Evolutionary conservation across 1,140 invertebrate genomes (phyloP).

Genomic region (Pinna nobilis): DNA sequence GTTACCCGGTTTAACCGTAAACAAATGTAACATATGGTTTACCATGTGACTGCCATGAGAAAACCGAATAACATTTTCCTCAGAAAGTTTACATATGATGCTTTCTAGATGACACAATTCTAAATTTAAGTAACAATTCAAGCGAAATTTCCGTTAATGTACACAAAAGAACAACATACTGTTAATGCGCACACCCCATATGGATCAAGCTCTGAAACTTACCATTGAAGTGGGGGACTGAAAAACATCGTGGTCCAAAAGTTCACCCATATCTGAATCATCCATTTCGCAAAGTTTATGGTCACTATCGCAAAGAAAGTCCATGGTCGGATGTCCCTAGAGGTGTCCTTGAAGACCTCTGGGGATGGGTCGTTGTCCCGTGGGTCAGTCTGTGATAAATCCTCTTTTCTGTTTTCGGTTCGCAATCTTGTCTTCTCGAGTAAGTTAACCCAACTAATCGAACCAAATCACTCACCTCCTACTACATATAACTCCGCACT

Average conservation of each 20-base stretch:
- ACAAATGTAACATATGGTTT: conserved; percentile 12
- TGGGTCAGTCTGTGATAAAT: conserved; percentile 42
- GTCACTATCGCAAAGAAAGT: conserved; percentile 68
- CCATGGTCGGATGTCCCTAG: conserved; percentile 67
- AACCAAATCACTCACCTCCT: neutral
- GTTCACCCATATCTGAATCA: conserved; percentile 59
- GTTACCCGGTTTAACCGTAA: conserved; percentile 6
- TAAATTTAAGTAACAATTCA: too few relatives aligned
- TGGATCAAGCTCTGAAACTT: conserved; percentile 27
- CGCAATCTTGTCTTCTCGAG: conserved; percentile 20
- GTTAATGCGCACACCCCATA: too few relatives aligned
- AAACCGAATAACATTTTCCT: too few relatives aligned
- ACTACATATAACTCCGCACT: neutral
- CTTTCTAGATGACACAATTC: too few relatives aligned
- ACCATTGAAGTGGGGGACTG: conserved; percentile 51
- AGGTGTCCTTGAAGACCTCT: conserved; percentile 57
- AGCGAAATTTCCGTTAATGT: too few relatives aligned
- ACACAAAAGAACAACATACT: too few relatives aligned
- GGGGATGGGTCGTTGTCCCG: conserved; percentile 45
- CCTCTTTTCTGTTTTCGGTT: conserved; percentile 22
- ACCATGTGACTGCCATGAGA: too few relatives aligned
- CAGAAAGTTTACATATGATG: too few relatives aligned
- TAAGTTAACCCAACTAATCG: conserved; percentile 9
- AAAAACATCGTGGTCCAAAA: conserved; percentile 65
- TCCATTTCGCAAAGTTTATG: conserved; percentile 65